Evolutionary conservation across 2,113 vertebrate genomes (phyloP).

Genomic region (Cisticola juncidis): DNA sequence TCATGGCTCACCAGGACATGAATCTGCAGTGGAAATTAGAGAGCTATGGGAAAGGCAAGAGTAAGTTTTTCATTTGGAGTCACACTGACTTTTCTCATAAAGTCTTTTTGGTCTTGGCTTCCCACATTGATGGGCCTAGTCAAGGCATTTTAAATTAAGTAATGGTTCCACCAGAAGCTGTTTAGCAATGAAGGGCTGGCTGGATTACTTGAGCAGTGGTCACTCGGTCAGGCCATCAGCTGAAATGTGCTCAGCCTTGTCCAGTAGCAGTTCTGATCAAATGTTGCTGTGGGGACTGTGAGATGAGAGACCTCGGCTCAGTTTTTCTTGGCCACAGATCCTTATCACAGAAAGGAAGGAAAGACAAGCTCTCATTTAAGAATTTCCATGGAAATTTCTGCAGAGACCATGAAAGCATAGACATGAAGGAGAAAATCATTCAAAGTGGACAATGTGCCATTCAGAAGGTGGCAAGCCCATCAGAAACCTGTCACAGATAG

Average conservation of each 20-base stretch:
- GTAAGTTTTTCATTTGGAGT: background rate
- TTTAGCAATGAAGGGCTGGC: background rate
- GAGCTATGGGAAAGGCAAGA: background rate
- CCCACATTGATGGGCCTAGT: background rate
- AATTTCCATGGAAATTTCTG: background rate
- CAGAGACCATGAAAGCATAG: background rate
- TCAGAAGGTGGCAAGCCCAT: background rate
- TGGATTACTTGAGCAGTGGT: background rate
- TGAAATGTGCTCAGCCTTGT: background rate
- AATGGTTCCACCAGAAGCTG: background rate
- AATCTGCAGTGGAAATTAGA: constrained; percentile 11
- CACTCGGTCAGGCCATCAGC: background rate
- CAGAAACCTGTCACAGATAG: background rate
- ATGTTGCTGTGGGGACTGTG: background rate
- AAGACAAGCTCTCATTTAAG: background rate
- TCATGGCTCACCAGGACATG: background rate
- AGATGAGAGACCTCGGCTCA: background rate
- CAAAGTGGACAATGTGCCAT: background rate
- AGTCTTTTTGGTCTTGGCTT: background rate
- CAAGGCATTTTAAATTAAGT: background rate
- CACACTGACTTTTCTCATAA: background rate
- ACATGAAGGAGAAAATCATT: background rate
- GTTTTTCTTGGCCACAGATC: background rate
- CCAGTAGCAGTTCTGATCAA: background rate
- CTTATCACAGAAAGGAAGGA: background rate